A percentile compares a stretch with the other conserved stretches of the same genome.
Conservation (phyloP, 2,797 vertebrate species). For the Eospalax fontanierii region DNA sequence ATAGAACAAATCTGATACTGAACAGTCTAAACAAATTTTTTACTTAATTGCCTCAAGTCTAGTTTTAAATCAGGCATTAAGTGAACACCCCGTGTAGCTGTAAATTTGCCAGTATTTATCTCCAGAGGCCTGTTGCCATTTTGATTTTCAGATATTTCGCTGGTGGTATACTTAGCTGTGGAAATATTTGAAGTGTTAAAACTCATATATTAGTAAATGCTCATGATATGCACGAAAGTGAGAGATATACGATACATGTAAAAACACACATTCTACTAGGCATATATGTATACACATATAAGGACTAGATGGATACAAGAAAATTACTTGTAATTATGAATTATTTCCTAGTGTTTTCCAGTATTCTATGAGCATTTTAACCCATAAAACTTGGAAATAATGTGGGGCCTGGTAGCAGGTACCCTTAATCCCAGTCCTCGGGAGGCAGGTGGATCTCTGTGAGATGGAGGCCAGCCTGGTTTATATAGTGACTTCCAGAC, state of each 20-base stretch:
- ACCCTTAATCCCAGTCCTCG: too few species aligned
- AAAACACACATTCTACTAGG: neutral
- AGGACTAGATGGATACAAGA: neutral
- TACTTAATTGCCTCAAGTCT: neutral
- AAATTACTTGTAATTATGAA: neutral
- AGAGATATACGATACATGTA: neutral
- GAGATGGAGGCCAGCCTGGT: too few species aligned
- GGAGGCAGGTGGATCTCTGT: too few species aligned
- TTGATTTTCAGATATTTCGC: conserved; percentile 50
- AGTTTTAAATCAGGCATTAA: conserved; percentile 16
- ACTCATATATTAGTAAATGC: neutral
- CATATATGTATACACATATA: neutral
- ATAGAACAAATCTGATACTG: neutral
- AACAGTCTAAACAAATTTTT: conserved; percentile 1
- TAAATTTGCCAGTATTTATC: neutral
- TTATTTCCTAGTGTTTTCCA: conserved; percentile 16
- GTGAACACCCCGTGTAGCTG: neutral
- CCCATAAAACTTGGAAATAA: conserved; percentile 5
- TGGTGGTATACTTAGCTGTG: too few species aligned
- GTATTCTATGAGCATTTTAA: neutral
- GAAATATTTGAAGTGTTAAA: too few species aligned
- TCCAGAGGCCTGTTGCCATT: neutral
- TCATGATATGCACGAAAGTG: neutral
- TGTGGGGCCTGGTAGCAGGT: too few species aligned
- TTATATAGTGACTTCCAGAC: too few species aligned